These are phyloP conservation scores for Heliconius congener DNA, from an alignment of 1,140 invertebrate genomes.

Conservation along the genomic window DNA sequence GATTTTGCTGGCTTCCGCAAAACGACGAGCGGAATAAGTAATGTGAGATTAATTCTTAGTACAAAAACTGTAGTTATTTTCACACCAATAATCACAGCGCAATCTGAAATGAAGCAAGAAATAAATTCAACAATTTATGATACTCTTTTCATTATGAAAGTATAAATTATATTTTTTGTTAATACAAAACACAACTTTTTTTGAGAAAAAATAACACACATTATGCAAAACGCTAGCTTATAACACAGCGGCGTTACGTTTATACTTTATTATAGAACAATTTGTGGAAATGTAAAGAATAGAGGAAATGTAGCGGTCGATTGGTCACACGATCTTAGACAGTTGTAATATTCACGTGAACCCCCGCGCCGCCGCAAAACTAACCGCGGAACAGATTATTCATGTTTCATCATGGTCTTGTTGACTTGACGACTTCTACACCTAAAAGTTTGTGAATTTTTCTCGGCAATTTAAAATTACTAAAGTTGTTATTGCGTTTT, in stretches of 20 bases:
- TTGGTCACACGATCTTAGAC: slow-evolving; percentile 36
- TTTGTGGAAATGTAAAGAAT: slow-evolving; percentile 27
- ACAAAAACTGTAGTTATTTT: slow-evolving; percentile 5
- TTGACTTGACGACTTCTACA: neutral
- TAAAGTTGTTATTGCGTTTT: too few species aligned
- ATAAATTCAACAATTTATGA: slow-evolving; percentile 26
- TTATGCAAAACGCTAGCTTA: neutral
- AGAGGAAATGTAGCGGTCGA: slow-evolving; percentile 36
- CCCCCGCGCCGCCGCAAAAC: slow-evolving; percentile 13
- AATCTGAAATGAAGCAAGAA: slow-evolving; percentile 26
- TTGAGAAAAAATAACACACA: neutral
- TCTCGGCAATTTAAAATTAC: neutral
- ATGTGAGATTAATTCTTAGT: slow-evolving; percentile 7
- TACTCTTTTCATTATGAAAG: slow-evolving; percentile 7
- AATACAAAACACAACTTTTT: neutral
- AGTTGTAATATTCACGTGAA: slow-evolving; percentile 26
- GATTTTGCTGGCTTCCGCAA: neutral
- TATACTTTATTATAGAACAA: neutral
- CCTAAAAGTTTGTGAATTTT: neutral
- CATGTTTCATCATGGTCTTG: slow-evolving; percentile 29
- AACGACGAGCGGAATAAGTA: neutral
- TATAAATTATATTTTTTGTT: neutral
- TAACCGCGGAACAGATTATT: slow-evolving; percentile 36
- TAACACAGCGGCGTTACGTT: neutral
- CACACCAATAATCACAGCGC: slow-evolving; percentile 2